A percentile compares a stretch with the other conserved stretches of the same genome.
These are phyloP conservation scores for Oreochromis tanganicae DNA, from an alignment of 2,113 vertebrate species.

Conservation along the genomic window DNA sequence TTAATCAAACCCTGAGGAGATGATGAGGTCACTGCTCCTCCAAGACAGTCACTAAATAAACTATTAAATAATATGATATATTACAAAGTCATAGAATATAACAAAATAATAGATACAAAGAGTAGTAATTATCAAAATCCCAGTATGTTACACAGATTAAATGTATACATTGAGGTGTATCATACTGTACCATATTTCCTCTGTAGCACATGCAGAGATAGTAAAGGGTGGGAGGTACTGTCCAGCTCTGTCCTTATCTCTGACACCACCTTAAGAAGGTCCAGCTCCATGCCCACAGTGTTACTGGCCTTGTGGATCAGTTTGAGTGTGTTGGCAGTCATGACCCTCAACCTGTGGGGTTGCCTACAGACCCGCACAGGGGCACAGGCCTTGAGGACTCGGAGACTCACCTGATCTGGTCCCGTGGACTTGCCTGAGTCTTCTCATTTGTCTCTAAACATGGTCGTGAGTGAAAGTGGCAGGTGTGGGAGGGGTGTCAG, in stretches of 20 bases:
- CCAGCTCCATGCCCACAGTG: accelerated
- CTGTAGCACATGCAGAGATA: not conserved
- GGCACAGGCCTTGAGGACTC: accelerated
- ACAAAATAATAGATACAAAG: not conserved
- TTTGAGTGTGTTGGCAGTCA: not conserved
- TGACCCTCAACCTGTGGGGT: not conserved
- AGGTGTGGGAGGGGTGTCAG: not conserved
- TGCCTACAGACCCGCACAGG: not conserved
- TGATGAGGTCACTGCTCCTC: not conserved
- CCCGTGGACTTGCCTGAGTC: not conserved
- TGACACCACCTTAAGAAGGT: not conserved
- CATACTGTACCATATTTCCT: accelerated
- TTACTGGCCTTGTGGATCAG: not conserved
- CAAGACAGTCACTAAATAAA: not conserved
- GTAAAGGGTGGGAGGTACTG: not conserved
- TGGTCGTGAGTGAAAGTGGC: not conserved
- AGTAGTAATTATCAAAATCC: not conserved
- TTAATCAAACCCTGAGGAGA: not conserved
- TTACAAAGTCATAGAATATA: not conserved
- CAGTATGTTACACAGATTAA: not conserved
- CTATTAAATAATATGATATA: not conserved
- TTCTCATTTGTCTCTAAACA: accelerated
- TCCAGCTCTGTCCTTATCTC: not conserved
- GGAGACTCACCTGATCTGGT: not conserved
- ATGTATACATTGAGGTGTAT: not conserved